Conservation (phyloP, 1,140 invertebrate species). For the Dolichoris vasculosae region DNA sequence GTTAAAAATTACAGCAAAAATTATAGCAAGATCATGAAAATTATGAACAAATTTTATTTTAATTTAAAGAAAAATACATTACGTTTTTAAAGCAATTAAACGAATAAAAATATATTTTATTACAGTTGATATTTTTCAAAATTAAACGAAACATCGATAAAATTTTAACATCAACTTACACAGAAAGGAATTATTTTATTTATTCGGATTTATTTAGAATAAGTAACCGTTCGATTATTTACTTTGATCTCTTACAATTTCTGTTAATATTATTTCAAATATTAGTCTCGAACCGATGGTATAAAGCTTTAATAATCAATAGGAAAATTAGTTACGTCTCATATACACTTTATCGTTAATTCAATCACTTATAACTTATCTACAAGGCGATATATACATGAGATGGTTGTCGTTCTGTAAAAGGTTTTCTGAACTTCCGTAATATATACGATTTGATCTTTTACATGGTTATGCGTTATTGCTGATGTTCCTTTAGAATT, state of each 20-base stretch:
- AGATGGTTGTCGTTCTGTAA: conserved; percentile 3
- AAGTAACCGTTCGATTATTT: neutral
- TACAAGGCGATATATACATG: conserved; percentile 10
- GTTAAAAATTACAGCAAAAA: too few species aligned
- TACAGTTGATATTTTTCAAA: too few species aligned
- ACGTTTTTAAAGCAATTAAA: too few species aligned
- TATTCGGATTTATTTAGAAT: neutral
- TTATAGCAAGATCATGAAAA: too few species aligned
- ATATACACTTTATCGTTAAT: conserved; percentile 14
- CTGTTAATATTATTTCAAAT: neutral
- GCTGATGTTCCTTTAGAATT: neutral
- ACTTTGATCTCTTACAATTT: too few species aligned
- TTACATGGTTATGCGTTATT: neutral
- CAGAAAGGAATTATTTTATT: neutral
- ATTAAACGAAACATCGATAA: too few species aligned
- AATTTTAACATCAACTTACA: neutral
- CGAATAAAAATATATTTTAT: too few species aligned
- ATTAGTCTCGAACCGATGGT: neutral
- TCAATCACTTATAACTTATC: conserved; percentile 49
- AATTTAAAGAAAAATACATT: too few species aligned
- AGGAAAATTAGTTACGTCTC: conserved; percentile 6
- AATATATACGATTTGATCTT: neutral
- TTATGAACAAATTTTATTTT: too few species aligned
- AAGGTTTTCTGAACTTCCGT: neutral
- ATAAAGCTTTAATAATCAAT: neutral